Base-by-base conservation (phyloP, 2,888 invertebrate species). In the Nomada ferruginata region DNA sequence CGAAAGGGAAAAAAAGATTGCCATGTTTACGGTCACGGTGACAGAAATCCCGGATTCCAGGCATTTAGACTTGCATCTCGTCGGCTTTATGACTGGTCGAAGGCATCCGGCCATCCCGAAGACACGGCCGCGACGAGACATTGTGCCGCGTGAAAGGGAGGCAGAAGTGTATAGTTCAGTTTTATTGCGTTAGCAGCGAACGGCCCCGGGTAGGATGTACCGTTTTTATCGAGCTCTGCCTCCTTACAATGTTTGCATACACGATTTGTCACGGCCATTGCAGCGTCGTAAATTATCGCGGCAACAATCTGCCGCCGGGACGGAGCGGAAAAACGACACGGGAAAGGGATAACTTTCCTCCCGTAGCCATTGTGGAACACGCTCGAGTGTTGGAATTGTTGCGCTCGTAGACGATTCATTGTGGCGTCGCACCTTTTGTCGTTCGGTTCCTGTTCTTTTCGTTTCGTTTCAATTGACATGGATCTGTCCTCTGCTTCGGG, bases 241-340 rank as follows among this genome's bases (percentile, higher is more conserved):
- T 87, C 83, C 90, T 90, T 89, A 91, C 91, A 92, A 90, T 92
- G 92, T 93, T 92, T 91, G 91, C 91, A 91, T 91, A 91, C 91
- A 90, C 90, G 90, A 91, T 93, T 93, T 92, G 92, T 92, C 92
- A 92, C 90, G 89, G 91, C 86, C 85, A 91, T 92, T 91, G 91
- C 90, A 86, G 87, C 83, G 89, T 88, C 91, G 85, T 93, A 93
- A 93, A 93, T 93, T 91, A 92, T 86, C 85, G 79, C 82, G 81
- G 52, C 83, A 50, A 85, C 85, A 82, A 84, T 76, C 89, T 81
- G 69, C 76, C 29, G 55, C 2, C 18, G 26, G 42, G 15, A 18
- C 52, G 0, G 23, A 47, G 10, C 26, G 50, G 78, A 57, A 77
- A 78, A 83, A 57, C 55, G 55, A 9, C 13, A 1, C 57, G 50